These are phyloP conservation scores for Trachemys scripta DNA, from an alignment of 2,113 vertebrate species.

Conservation along the genomic window DNA sequence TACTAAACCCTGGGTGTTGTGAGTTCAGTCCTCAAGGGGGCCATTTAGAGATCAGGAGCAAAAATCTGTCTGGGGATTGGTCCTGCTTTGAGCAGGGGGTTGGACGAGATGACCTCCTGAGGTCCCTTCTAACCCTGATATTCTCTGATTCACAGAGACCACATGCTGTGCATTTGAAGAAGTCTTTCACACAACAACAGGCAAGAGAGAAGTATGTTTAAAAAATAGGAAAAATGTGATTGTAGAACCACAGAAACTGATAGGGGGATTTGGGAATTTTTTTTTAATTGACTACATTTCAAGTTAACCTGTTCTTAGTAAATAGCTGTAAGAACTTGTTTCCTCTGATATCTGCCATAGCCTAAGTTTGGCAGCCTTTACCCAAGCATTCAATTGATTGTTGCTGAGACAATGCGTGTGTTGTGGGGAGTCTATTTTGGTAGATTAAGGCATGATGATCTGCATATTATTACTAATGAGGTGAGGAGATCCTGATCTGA, in stretches of 20 bases:
- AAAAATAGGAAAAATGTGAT: not conserved
- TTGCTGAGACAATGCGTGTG: not conserved
- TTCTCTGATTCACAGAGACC: rapidly evolving
- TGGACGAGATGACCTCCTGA: too few species aligned
- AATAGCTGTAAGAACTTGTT: not conserved
- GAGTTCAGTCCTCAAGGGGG: too few species aligned
- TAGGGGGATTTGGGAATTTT: not conserved
- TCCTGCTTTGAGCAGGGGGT: too few species aligned
- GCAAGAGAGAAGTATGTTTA: not conserved
- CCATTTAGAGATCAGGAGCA: too few species aligned
- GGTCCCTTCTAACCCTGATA: too few species aligned
- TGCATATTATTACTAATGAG: not conserved
- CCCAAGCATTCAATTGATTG: not conserved
- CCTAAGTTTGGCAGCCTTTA: not conserved
- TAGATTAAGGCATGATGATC: not conserved
- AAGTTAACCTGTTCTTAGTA: not conserved
- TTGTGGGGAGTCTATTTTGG: not conserved
- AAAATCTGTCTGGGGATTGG: too few species aligned
- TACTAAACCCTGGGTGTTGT: too few species aligned
- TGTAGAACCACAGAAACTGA: not conserved
- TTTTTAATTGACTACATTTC: not conserved
- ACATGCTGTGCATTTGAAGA: rapidly evolving
- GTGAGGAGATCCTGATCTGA: not conserved
- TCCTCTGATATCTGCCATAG: not conserved
- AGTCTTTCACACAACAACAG: not conserved